Percentiles rank a stretch among this genome's conserved stretches.
These are phyloP conservation scores for Montipora capricornis DNA, from an alignment of 64 coral and sea anemone species.

Conservation along the genomic window DNA sequence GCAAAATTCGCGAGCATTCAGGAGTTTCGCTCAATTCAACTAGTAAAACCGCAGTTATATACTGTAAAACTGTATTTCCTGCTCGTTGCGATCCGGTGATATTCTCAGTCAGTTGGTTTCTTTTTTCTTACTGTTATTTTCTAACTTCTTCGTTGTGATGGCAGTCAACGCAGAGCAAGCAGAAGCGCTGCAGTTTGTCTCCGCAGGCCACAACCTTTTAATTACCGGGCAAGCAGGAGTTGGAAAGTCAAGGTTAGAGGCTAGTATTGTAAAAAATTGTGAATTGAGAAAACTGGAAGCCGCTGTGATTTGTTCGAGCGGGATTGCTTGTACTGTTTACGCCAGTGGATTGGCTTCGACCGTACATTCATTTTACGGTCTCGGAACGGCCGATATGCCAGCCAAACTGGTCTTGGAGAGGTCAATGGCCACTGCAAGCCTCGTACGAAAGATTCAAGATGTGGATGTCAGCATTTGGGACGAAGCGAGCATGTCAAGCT, in stretches of 20 bases:
- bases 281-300: neutral
- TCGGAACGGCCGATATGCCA: constrained; percentile 6
- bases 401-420: neutral
- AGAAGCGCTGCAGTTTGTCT: neutral
- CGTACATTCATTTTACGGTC: constrained; percentile 36
- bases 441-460: neutral
- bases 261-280: neutral
- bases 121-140: no score
- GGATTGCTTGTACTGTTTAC: constrained; percentile 33
- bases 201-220: constrained; percentile 36
- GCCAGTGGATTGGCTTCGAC: neutral
- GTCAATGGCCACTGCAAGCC: neutral
- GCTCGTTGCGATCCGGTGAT: no score
- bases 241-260: constrained; percentile 32
- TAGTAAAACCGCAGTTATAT: no score
- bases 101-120: no score
- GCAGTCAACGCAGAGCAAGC: neutral
- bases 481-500: constrained; percentile 32
- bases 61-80: no score
- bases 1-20: no score
- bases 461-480: constrained; percentile 15
- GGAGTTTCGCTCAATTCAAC: no score
- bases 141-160: no score
- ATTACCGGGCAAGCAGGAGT: constrained; percentile 46
- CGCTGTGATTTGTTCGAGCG: constrained; percentile 27